Conservation (phyloP, 2,888 invertebrate genomes). For the Caprella mutica region DNA sequence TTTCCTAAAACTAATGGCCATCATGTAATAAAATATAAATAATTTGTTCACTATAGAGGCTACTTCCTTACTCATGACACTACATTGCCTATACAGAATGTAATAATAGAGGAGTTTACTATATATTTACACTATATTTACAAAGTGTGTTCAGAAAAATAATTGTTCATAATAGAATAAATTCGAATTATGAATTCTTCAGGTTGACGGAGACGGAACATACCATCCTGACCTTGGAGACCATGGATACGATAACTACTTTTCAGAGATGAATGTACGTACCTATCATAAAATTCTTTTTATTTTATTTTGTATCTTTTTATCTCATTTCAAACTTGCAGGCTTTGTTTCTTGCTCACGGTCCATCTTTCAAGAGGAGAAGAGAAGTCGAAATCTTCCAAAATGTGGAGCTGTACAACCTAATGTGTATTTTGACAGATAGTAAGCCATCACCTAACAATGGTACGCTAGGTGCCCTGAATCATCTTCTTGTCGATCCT, state of each 20-base stretch:
- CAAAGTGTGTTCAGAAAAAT: too few species aligned
- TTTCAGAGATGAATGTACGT: conserved; percentile 26
- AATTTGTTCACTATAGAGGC: too few species aligned
- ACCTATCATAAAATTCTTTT: background rate
- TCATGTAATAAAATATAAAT: too few species aligned
- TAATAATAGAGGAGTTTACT: too few species aligned
- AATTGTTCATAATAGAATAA: too few species aligned
- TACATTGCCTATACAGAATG: too few species aligned
- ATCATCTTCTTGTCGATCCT: conserved; percentile 21
- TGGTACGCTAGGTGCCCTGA: conserved; percentile 30
- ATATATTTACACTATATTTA: too few species aligned
- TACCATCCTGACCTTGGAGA: conserved; percentile 26
- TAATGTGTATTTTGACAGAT: conserved; percentile 27
- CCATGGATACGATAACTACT: conserved; percentile 32
- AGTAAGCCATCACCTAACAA: conserved; percentile 28
- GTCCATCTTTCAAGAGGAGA: conserved; percentile 21
- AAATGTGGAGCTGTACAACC: conserved; percentile 33
- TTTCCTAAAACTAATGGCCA: too few species aligned
- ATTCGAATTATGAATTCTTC: background rate
- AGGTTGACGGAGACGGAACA: conserved; percentile 16
- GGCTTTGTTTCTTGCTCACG: conserved; percentile 29
- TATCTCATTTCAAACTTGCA: background rate
- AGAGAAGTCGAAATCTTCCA: conserved; percentile 28
- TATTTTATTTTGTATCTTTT: background rate
- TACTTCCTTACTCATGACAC: too few species aligned